phyloP scores from a whole-genome alignment of 1,140 invertebrate genomes.

The Plectus sambesii region DNA sequence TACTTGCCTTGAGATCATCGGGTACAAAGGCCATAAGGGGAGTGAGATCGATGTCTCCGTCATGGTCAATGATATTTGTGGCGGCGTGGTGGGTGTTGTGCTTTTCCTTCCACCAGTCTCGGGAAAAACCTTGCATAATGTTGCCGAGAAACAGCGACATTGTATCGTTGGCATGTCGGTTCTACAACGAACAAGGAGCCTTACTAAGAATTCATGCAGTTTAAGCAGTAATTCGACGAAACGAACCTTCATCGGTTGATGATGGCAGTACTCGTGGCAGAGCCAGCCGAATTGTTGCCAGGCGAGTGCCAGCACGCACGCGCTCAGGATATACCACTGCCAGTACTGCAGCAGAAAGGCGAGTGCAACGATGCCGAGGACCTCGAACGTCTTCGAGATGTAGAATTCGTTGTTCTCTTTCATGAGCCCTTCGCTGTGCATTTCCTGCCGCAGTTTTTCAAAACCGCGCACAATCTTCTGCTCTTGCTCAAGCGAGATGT shows the following conservation, averaged over 20 bases:
- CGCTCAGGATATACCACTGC: conserved; percentile 36
- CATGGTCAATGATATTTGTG: conserved; percentile 43
- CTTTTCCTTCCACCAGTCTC: conserved; percentile 45
- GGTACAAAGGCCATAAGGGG: conserved; percentile 36
- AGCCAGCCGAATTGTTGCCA: conserved; percentile 45
- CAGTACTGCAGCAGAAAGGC: conserved; percentile 37
- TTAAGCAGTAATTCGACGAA: too few species aligned
- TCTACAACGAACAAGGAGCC: conserved; percentile 40
- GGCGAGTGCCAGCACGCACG: conserved; percentile 32
- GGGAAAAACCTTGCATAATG: conserved; percentile 32
- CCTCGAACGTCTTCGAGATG: conserved; percentile 27
- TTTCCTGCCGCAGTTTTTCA: conserved; percentile 33
- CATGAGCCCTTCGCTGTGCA: conserved; percentile 39
- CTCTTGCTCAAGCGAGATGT: conserved; percentile 39
- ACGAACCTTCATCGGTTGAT: too few species aligned
- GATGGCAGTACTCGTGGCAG: too few species aligned
- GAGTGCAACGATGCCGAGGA: conserved; percentile 23
- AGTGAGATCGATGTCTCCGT: conserved; percentile 41
- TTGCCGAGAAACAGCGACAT: conserved; percentile 37
- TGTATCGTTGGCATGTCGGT: conserved; percentile 31
- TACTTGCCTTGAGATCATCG: too few species aligned
- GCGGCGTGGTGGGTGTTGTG: conserved; percentile 43
- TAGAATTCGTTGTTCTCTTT: conserved; percentile 27
- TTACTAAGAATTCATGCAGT: too few species aligned
- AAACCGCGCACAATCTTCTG: conserved; percentile 41